Base-by-base conservation (phyloP, 2,888 invertebrate species). In the Euzetes globulus region DNA sequence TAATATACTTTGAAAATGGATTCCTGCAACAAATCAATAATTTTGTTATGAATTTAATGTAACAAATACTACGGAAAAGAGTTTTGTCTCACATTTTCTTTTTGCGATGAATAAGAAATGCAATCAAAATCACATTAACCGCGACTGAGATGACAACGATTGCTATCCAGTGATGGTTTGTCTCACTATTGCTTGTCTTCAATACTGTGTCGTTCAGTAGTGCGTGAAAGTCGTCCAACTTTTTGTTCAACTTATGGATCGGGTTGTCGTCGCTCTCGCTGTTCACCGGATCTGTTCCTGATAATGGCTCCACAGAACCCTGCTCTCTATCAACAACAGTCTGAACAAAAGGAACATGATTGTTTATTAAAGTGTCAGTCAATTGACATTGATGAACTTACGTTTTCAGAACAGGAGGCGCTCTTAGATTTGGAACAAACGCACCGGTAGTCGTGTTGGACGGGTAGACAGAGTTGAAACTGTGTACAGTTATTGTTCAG, bases 401-500 rank as follows among this genome's bases (percentile, higher is more conserved):
- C 52, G 6, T 9, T 2, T 19, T 52, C 52, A 19, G 13, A n/a
- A 11, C 52, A 52, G 6, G 6, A 19, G 19, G n/a, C 22, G 13
- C 2, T 9, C 13, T 19, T n/a, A 19, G 52, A 86, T 88, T 7
- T 76, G 76, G 60, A 60, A n/a, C 60, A 60, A 25, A 60, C 5
- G 27, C 60, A 60, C 5, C 60, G 60, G 27, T 60, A 27, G 13
- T 5, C 1, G 2, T 27, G 4, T 3, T 5, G 22, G 25, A 27
- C 27, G 7, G 60, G 60, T 27, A 60, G 7, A 27, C 60, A 60
- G 13, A 60, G 22, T 60, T 60, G 60, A 41, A 9, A 11, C 1
- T 1, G 1, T 9, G 60, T 22, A n/a, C 60, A 60, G 13, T 60
- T 60, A 15, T 4, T 4, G 5, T 60, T 22, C 1, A 27, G 22